Evolutionary conservation across 2,113 vertebrate species (phyloP), one percentile per base, ranked within the genome.

Genomic region (Petroica traversi): DNA sequence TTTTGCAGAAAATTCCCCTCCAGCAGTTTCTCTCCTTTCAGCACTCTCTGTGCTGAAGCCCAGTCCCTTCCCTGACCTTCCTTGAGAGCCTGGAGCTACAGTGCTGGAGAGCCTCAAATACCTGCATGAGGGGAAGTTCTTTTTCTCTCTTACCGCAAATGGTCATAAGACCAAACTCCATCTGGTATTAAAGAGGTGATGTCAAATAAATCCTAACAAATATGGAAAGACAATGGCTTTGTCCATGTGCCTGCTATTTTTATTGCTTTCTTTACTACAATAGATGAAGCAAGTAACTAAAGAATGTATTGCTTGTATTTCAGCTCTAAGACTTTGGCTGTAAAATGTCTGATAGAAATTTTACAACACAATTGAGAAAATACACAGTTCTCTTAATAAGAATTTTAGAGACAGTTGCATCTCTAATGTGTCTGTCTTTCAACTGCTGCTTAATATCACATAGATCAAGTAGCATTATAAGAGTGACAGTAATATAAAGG

Each of bases 381-480:
- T 9, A 38, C 40, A 41, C 22, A 13, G 5, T 77, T 90, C 23
- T 79, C 71, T 58, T 66, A 52, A 61, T 59, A 82, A 75, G 46
- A 61, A 66, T 58, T 79, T 87, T 86, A 82, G 48, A 54, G 43
- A 38, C 33, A 67, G 63, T 62, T 74, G 43, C 48, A 59, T 71
- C 63, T 92, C 59, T 54, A 51, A 87, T 16, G 17, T 76, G 36
- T 82, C 72, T 79, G 58, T 74, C 62, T 89, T 83, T 88, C 59
- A 89, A 26, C 34, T 67, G 33, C 76, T 59, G 26, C 41, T 75
- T 81, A 74, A 64, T 72, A 66, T 59, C 64, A 26, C 19, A 87
- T 73, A 80, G 91, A 91, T 94, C 73, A 82, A 85, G 48, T 22
- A 63, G 46, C 25, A 40, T 69, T 83, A 40, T 64, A 58, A 55